Base-by-base conservation (phyloP, 1,140 invertebrate genomes). In the Danaus plexippus region DNA sequence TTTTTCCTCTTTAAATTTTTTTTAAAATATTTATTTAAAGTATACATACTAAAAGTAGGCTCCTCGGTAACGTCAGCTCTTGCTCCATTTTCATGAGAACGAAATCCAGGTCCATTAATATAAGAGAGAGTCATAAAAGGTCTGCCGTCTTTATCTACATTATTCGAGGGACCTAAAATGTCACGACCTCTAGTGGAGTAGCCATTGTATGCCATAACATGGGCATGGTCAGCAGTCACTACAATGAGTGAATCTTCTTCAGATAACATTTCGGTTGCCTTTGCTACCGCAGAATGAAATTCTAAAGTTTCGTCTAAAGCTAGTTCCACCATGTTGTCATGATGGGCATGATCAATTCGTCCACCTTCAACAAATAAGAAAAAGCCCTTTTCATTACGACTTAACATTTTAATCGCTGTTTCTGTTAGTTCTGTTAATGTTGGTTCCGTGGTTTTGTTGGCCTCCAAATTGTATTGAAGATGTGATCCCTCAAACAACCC, bases 351-450 rank as follows among this genome's bases (percentile, higher is more conserved):
- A 73, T 97, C 95, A 32, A 97, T 96, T 54, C 91, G 90, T 0
- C 93, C 93, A 9, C 92, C 95, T 91, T 97, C 96, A 7, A 97
- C 94, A 69, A 97, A 93, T 9, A 97, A 83, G 74, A 97, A 96
- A 80, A 92, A 97, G 22, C 96, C 96, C 46, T 93, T 91, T 9
- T 91, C 85, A 79, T 95, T 95, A 64, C 92, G 93, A 18, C 89
- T 88, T 8, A 98, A 88, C 47, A 96, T 91, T 47, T 91, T 89
- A 41, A 98, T 91, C 1, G 96, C 96, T 9, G 92, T 91, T 59
- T 92, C 89, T 1, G 94, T 94, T 90, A 98, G 94, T 72, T 97
- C 94, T 0, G 91, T 90, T 0, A 98, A 81, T 1, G 94, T 93
- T 0, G 94, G 94, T 85, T 69, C 90, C 49, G 81, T 92, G 77